Evolutionary conservation across 2,113 vertebrate species (phyloP).

Genomic region (Axis porcinus): DNA sequence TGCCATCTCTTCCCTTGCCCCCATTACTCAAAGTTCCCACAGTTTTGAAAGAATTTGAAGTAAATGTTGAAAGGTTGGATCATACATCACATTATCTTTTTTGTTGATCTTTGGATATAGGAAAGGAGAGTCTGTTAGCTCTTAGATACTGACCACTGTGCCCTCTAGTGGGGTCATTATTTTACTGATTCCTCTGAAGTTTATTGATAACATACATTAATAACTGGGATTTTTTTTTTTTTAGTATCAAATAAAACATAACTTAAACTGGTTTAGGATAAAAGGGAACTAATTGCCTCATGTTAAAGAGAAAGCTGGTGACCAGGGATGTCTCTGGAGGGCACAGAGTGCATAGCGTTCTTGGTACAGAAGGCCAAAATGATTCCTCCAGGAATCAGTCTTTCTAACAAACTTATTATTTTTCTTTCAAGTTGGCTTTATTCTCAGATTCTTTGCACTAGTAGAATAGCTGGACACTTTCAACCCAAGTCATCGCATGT

Average conservation of each 20-base stretch:
- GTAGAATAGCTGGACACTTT: not conserved
- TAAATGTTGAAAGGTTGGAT: not conserved
- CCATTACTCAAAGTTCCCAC: not conserved
- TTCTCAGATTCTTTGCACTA: not conserved
- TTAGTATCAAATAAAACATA: not conserved
- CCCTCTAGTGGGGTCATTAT: not conserved
- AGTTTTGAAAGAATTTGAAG: not conserved
- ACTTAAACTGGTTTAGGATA: not conserved
- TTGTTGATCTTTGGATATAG: not conserved
- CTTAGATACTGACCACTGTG: not conserved
- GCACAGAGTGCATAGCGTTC: not conserved
- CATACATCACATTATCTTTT: not conserved
- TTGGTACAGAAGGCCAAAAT: not conserved
- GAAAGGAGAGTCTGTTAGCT: not conserved
- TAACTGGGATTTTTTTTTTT: not conserved
- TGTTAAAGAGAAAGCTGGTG: not conserved
- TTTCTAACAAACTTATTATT: not conserved
- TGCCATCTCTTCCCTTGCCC: not conserved
- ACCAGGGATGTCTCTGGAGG: rapidly evolving
- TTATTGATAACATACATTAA: not conserved
- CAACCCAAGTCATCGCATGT: not conserved
- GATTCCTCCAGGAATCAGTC: not conserved
- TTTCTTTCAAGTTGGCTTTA: not conserved
- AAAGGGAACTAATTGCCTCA: not conserved
- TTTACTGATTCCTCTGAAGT: not conserved